Conservation (phyloP, 2,797 vertebrate species). For the Avahi laniger region DNA sequence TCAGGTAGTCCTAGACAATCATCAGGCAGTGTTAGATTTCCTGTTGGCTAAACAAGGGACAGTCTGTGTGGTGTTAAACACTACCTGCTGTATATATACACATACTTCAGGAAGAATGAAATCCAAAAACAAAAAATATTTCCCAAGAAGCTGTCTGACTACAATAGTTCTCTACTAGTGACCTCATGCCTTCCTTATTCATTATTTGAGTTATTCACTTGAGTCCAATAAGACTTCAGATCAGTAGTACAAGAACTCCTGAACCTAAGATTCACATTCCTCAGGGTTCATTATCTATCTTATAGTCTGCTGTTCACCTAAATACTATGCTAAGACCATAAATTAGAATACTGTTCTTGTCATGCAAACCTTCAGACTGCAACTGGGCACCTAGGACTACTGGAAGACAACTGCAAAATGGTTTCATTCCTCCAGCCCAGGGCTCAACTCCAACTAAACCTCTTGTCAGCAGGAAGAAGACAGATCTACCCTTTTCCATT, state of each 20-base stretch:
- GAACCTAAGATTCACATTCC: not conserved
- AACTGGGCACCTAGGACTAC: not conserved
- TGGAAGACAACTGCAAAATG: not conserved
- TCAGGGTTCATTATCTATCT: not conserved
- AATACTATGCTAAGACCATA: not conserved
- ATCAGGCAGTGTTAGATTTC: not conserved
- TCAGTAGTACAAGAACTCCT: not conserved
- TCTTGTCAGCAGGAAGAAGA: not conserved
- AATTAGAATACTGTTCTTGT: not conserved
- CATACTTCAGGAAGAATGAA: not conserved
- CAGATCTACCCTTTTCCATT: not conserved
- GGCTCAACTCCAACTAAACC: not conserved
- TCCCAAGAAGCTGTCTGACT: not conserved
- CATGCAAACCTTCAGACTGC: not conserved
- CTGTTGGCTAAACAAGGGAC: not conserved
- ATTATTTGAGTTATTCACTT: not conserved
- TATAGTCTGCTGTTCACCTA: not conserved
- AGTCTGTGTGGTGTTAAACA: not conserved
- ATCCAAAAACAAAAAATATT: not conserved
- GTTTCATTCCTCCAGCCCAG: not conserved
- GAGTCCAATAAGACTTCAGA: not conserved
- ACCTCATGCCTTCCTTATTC: not conserved
- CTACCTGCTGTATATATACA: not conserved
- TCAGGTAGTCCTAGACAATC: not conserved
- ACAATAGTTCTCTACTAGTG: not conserved